A percentile compares a stretch with the other conserved stretches of the same genome.
These are phyloP conservation scores for Eurytoma californica DNA, from an alignment of 2,888 invertebrate genomes.

Conservation along the genomic window DNA sequence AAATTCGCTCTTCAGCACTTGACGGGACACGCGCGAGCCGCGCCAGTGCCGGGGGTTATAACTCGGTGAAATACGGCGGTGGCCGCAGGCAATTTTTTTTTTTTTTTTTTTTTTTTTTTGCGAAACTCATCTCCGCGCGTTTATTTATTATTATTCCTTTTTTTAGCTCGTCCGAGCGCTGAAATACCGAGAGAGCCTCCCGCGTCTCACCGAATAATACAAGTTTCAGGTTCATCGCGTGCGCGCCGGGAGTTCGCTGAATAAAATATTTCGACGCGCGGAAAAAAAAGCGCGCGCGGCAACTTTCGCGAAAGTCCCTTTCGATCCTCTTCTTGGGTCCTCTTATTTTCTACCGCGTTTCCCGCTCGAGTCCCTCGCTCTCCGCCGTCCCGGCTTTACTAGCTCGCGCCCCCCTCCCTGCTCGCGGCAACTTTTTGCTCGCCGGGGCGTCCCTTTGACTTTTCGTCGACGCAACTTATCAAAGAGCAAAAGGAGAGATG, in stretches of 20 bases:
- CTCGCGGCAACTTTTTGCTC: neutral
- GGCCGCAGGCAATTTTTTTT: conserved; percentile 23
- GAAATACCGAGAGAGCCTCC: neutral
- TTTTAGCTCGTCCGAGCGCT: conserved; percentile 41
- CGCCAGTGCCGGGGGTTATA: neutral
- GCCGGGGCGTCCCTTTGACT: neutral
- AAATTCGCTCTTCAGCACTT: conserved; percentile 18
- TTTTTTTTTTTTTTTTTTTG: conserved; percentile 19
- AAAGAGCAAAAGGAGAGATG: neutral
- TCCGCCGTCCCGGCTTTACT: conserved; percentile 1
- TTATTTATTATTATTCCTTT: conserved; percentile 27
- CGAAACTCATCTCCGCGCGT: conserved; percentile 38
- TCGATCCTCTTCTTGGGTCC: conserved; percentile 25
- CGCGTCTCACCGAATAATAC: conserved; percentile 33
- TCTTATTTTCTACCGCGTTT: conserved; percentile 6
- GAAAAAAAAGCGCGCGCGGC: neutral
- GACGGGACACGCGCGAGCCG: neutral
- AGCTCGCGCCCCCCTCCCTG: neutral
- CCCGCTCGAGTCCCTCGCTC: neutral
- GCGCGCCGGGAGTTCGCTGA: conserved; percentile 15
- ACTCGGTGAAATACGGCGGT: conserved; percentile 20
- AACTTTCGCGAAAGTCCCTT: conserved; percentile 44
- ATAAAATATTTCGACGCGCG: conserved; percentile 52
- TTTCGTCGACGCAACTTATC: conserved; percentile 13
- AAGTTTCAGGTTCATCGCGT: conserved; percentile 42